A percentile compares a stretch with the other conserved stretches of the same genome.
Conservation (phyloP, 2,797 vertebrate species). For the Buceros bicornis region DNA sequence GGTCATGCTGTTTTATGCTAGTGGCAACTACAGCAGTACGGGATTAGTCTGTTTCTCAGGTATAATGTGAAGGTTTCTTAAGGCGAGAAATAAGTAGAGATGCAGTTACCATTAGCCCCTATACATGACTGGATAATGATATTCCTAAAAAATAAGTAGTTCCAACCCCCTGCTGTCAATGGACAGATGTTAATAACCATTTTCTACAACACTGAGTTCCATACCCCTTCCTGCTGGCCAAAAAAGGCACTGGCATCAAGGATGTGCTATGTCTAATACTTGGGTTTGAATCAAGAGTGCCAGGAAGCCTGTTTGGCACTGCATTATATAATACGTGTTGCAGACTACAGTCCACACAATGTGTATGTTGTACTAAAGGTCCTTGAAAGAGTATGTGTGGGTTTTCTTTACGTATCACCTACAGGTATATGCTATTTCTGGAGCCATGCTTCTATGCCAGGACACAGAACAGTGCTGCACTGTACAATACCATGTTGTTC, state of each 20-base stretch:
- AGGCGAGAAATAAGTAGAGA: background rate
- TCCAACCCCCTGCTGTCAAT: background rate
- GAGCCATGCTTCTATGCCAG: background rate
- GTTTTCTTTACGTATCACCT: conserved; percentile 48
- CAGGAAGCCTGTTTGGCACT: conserved; percentile 31
- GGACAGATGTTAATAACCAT: background rate
- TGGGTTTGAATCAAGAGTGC: background rate
- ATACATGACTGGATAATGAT: background rate
- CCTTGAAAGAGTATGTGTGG: background rate
- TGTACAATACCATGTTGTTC: background rate
- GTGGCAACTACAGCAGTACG: background rate
- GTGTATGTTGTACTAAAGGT: conserved; percentile 1
- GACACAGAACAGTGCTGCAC: background rate
- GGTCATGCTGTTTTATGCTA: background rate
- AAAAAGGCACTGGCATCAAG: conserved; percentile 7
- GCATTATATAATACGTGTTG: background rate
- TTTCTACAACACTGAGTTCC: background rate
- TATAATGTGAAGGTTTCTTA: background rate
- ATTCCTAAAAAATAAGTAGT: background rate
- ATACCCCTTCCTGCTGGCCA: background rate
- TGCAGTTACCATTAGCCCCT: background rate
- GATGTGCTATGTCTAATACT: background rate
- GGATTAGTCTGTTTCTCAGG: background rate
- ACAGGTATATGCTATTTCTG: conserved; percentile 31
- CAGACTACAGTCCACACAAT: conserved; percentile 32